Conservation (phyloP, 2,113 vertebrate genomes). For the Pterophyllum scalare region DNA sequence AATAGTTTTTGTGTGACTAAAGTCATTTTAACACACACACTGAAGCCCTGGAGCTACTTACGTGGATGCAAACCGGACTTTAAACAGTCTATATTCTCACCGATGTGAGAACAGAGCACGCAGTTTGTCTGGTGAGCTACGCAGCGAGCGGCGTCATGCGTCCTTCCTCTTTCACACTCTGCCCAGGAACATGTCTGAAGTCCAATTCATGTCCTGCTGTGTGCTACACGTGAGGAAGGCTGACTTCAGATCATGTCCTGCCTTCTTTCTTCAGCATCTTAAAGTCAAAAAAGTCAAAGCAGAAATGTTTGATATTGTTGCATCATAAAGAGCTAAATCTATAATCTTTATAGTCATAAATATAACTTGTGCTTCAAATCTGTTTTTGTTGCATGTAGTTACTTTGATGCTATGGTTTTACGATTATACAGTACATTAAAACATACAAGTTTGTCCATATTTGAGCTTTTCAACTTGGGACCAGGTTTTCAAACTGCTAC, state of each 20-base stretch:
- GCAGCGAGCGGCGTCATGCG: neutral
- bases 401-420: neutral
- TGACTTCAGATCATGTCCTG: neutral
- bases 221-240: neutral
- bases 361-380: neutral
- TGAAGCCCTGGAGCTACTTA: neutral
- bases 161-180: neutral
- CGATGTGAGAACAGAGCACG: neutral
- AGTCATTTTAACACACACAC: neutral
- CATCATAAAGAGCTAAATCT: neutral
- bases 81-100: neutral
- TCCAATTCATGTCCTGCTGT: neutral
- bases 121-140: neutral
- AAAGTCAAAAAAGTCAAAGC: neutral
- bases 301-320: neutral
- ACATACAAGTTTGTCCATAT: neutral
- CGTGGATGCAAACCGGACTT: neutral
- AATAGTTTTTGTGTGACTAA: neutral
- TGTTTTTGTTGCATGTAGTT: neutral
- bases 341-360: fast-evolving
- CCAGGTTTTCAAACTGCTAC: neutral
- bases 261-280: neutral
- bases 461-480: neutral
- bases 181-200: neutral
- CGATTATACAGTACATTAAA: neutral